Conservation (phyloP, 1,140 invertebrate species). For the Papilio polyxenes region DNA sequence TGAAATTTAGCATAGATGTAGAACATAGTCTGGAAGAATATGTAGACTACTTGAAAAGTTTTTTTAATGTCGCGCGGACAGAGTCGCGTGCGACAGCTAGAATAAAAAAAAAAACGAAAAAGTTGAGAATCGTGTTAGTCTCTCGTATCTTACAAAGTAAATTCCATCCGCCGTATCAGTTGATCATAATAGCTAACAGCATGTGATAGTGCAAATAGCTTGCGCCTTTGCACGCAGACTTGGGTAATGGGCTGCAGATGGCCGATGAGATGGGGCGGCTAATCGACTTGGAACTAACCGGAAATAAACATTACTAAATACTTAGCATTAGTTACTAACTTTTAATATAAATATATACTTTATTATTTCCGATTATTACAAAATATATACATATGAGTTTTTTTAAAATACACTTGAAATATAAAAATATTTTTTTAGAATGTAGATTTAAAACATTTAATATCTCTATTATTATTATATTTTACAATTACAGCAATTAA, state of each 20-base stretch:
- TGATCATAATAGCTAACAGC: constrained; percentile 31
- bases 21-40: too few species aligned
- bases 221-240: constrained; percentile 28
- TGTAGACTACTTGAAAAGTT: too few species aligned
- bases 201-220: constrained; percentile 34
- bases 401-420: too few species aligned
- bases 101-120: not conserved
- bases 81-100: not conserved
- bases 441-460: too few species aligned
- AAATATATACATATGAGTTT: too few species aligned
- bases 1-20: too few species aligned
- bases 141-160: constrained; percentile 14
- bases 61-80: too few species aligned
- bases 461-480: not conserved
- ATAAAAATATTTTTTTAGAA: too few species aligned
- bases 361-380: too few species aligned
- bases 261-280: constrained; percentile 37
- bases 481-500: not conserved
- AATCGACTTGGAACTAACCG: constrained; percentile 34
- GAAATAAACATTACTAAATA: not conserved
- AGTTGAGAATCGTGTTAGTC: not conserved
- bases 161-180: constrained; percentile 29
- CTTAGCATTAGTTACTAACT: not conserved
- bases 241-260: constrained; percentile 45
- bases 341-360: not conserved